Percentiles rank a stretch among this genome's conserved stretches.
Conservation (phyloP, 2,797 vertebrate genomes). For the Gephyroberyx darwinii region DNA sequence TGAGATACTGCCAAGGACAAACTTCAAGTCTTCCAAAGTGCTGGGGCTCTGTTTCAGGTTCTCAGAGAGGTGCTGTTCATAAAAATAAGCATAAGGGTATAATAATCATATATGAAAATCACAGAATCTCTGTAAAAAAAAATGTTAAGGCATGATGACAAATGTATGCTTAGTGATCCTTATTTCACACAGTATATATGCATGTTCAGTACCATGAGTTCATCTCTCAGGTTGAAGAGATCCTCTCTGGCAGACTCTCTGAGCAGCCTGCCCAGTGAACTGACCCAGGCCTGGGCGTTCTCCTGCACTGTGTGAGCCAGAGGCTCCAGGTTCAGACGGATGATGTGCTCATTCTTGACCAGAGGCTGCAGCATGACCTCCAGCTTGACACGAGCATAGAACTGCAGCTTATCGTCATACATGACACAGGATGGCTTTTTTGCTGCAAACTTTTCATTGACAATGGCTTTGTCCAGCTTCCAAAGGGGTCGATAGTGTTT, state of each 20-base stretch:
- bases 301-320: constrained; percentile 83
- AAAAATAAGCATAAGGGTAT: constrained; percentile 13
- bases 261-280: constrained; percentile 86
- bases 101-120: constrained; percentile 4
- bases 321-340: constrained; percentile 86
- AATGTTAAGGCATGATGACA: background rate
- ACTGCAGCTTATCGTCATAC: constrained; percentile 92
- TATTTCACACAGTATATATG: background rate
- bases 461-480: constrained; percentile 86
- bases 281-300: constrained; percentile 85
- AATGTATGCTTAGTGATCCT: background rate
- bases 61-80: constrained; percentile 78
- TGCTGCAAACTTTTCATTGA: constrained; percentile 88
- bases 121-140: background rate
- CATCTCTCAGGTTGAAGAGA: constrained; percentile 83
- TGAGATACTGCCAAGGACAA: constrained; percentile 87
- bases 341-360: constrained; percentile 82
- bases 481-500: constrained; percentile 88
- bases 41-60: constrained; percentile 82
- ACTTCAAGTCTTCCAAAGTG: constrained; percentile 88
- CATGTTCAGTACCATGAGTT: constrained; percentile 82
- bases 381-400: constrained; percentile 78
- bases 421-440: constrained; percentile 83
- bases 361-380: constrained; percentile 82
- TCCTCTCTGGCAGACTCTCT: constrained; percentile 86